A percentile compares a stretch with the other conserved stretches of the same genome.
These are phyloP conservation scores for Lepidocolaptes lacrymiger DNA, from an alignment of 2,797 vertebrate species.

Conservation along the genomic window DNA sequence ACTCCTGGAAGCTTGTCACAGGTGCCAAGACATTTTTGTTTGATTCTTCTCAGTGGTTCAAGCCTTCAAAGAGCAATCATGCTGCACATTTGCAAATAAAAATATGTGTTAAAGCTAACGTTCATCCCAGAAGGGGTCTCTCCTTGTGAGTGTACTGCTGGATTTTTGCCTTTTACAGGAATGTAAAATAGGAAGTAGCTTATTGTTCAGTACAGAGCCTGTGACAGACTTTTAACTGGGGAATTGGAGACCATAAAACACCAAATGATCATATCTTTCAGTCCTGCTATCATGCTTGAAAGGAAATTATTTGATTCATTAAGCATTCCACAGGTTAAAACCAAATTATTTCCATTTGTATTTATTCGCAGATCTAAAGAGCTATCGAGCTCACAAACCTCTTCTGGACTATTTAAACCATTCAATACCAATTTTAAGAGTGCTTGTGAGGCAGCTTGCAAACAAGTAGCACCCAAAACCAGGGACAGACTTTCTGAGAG, in stretches of 20 bases:
- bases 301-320: conserved; percentile 59
- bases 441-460: background rate
- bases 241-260: conserved; percentile 51
- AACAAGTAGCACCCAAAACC: conserved; percentile 28
- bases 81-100: conserved; percentile 3
- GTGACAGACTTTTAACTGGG: conserved; percentile 13
- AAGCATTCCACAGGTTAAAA: conserved; percentile 58
- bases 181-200: background rate
- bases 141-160: background rate
- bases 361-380: conserved; percentile 54
- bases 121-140: background rate
- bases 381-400: background rate
- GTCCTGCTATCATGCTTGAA: conserved; percentile 23
- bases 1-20: background rate
- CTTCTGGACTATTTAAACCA: conserved; percentile 33
- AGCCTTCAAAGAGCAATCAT: background rate
- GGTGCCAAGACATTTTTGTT: background rate
- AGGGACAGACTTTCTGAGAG: background rate
- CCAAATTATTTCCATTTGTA: conserved; percentile 33
- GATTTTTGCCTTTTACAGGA: background rate
- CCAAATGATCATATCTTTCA: conserved; percentile 16
- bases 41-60: background rate
- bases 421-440: conserved; percentile 23
- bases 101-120: background rate
- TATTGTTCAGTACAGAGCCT: background rate